These are phyloP conservation scores for Drosophila nigromelanica DNA, from an alignment of 1,140 invertebrate genomes.

Conservation along the genomic window DNA sequence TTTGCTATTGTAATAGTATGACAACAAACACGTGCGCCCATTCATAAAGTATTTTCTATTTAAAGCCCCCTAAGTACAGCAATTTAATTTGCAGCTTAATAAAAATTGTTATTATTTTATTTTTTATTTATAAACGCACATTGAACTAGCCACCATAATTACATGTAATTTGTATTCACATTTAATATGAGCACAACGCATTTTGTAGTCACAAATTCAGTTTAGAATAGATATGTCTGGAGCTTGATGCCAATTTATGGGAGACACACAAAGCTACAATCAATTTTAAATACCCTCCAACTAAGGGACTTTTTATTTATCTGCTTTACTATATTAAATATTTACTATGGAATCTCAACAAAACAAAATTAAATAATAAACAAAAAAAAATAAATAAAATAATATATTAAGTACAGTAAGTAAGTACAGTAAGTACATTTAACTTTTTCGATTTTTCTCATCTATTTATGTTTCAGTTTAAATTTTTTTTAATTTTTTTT, in stretches of 20 bases:
- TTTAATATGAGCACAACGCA: constrained; percentile 40
- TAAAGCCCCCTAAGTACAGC: constrained; percentile 8
- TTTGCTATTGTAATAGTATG: neutral
- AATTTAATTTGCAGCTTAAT: too few relatives aligned
- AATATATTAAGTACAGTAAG: too few relatives aligned
- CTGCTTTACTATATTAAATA: too few relatives aligned
- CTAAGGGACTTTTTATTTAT: too few relatives aligned
- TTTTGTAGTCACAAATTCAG: constrained; percentile 14
- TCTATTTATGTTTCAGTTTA: neutral
- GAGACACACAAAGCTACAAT: neutral
- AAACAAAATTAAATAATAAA: too few relatives aligned
- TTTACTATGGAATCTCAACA: too few relatives aligned
- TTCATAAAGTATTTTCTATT: constrained; percentile 37
- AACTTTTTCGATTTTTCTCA: too few relatives aligned
- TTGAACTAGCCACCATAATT: constrained; percentile 52
- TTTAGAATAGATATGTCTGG: constrained; percentile 33
- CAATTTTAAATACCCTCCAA: constrained; percentile 4
- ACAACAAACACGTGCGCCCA: constrained; percentile 20
- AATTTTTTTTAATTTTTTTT: neutral
- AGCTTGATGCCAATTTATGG: neutral
- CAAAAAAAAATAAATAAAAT: too few relatives aligned
- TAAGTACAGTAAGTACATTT: too few relatives aligned
- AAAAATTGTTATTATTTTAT: too few relatives aligned
- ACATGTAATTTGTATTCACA: constrained; percentile 65
- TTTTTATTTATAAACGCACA: too few relatives aligned